phyloP scores from a whole-genome alignment of 1,140 invertebrate genomes.

The Tribolium madens region DNA sequence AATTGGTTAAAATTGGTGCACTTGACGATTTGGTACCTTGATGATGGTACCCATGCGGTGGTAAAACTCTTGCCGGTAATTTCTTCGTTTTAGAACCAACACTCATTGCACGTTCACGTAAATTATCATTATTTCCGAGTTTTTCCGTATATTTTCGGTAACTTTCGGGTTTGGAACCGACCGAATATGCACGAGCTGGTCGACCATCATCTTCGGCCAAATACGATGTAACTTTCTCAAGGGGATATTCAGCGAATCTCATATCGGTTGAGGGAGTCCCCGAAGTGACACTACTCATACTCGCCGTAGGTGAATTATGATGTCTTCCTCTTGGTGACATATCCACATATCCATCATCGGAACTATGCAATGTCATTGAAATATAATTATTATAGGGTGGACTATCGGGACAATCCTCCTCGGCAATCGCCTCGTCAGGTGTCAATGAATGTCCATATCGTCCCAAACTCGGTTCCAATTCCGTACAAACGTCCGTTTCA shows the following conservation, averaged over 20 bases:
- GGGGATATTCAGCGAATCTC: slow-evolving; percentile 73
- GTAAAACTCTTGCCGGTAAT: slow-evolving; percentile 59
- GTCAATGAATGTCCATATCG: slow-evolving; percentile 72
- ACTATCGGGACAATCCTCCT: slow-evolving; percentile 62
- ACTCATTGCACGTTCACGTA: slow-evolving; percentile 76
- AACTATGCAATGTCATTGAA: slow-evolving; percentile 71
- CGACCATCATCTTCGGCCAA: slow-evolving; percentile 71
- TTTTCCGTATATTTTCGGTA: slow-evolving; percentile 62
- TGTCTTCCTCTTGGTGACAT: slow-evolving; percentile 69
- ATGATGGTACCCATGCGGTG: slow-evolving; percentile 58
- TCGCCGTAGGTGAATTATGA: slow-evolving; percentile 71
- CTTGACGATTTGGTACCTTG: slow-evolving; percentile 70
- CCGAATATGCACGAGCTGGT: slow-evolving; percentile 85
- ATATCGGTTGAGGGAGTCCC: slow-evolving; percentile 76
- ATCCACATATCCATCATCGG: slow-evolving; percentile 74
- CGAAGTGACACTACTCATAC: slow-evolving; percentile 80
- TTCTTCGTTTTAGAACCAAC: slow-evolving; percentile 75
- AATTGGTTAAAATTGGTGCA: slow-evolving; percentile 70
- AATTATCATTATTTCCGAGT: slow-evolving; percentile 57
- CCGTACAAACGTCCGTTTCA: slow-evolving; percentile 63
- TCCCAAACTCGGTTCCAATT: slow-evolving; percentile 62
- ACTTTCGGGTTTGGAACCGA: slow-evolving; percentile 77
- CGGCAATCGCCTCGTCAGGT: slow-evolving; percentile 71
- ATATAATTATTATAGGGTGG: slow-evolving; percentile 67
- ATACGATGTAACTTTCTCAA: slow-evolving; percentile 77